Conservation (phyloP, 2,888 invertebrate species). For the Epirrhoe alternata region DNA sequence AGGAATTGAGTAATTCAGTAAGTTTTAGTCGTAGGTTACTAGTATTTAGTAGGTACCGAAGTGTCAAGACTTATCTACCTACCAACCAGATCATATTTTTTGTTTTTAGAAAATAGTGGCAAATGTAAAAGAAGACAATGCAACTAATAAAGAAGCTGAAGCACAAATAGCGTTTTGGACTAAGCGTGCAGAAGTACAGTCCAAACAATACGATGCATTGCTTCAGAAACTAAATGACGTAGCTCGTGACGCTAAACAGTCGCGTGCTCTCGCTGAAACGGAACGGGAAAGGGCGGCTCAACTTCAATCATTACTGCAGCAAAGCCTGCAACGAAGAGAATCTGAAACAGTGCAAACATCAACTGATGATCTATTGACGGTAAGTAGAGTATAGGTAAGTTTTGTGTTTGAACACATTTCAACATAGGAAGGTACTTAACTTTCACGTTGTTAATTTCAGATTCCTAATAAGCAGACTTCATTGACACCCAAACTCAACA, state of each 20-base stretch:
- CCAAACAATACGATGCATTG: slow-evolving; percentile 70
- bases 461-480: slow-evolving; percentile 26
- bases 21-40: slow-evolving; percentile 35
- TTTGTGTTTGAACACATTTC: not conserved
- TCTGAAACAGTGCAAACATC: slow-evolving; percentile 43
- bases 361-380: slow-evolving; percentile 38
- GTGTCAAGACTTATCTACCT: too few relatives aligned
- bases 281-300: slow-evolving; percentile 64
- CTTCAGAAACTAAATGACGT: slow-evolving; percentile 71
- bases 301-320: slow-evolving; percentile 63
- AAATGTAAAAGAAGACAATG: slow-evolving; percentile 57
- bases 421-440: not conserved
- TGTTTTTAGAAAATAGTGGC: slow-evolving; percentile 57
- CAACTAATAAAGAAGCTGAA: slow-evolving; percentile 65
- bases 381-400: slow-evolving; percentile 5
- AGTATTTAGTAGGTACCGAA: not conserved
- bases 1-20: slow-evolving; percentile 75
- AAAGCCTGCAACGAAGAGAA: slow-evolving; percentile 50
- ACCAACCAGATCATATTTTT: not conserved
- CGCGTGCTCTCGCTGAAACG: slow-evolving; percentile 62
- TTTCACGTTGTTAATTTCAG: slow-evolving; percentile 27
- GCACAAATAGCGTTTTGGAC: slow-evolving; percentile 68
- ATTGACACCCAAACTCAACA: slow-evolving; percentile 36
- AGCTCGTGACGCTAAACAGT: slow-evolving; percentile 67
- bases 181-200: slow-evolving; percentile 68